Evolutionary conservation across 1,140 invertebrate species (phyloP), one percentile per base, ranked within the genome.

Genomic region (Philaenus spumarius): DNA sequence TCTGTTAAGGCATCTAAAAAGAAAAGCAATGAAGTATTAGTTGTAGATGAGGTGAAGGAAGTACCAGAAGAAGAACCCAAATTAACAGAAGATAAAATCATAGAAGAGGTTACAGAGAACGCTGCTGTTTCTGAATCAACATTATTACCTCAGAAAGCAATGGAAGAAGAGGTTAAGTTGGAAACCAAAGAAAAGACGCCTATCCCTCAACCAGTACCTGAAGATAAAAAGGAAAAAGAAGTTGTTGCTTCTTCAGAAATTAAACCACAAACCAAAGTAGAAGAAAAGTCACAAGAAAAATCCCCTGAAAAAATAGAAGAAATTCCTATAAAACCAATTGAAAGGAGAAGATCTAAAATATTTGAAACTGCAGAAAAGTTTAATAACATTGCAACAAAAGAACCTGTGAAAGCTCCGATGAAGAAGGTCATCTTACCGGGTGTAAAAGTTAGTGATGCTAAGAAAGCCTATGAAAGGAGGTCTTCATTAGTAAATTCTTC

Each of bases 381-480:
- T 66, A 83, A 84, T 66, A 82, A 81, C 62, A 66, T 83, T 61
- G 74, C 74, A 1, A 70, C 71, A 22, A 54, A 67, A 17, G 63
- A 67, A 24, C 66, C 72, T 15, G 39, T 22, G 55, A 54, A 5
- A 55, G 69, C 50, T 43, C 46, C 85, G 26, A 83, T 84, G 14
- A 90, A 89, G 68, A 90, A 90, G 67, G 78, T 88, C 26, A 81
- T 86, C 61, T 85, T 90, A 67, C 84, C 87, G 14, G 87, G 84
- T 23, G 86, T 89, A 12, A 89, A 87, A 68, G 89, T 91, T 1
- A 85, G 85, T 55, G 89, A 85, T 67, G 88, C 86, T 53, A 90
- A 90, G 64, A 84, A 86, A 63, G 87, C 87, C 63, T 92, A 90
- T 69, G 89, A 92, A 86, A 73, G 86, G 82, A 23, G 87, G 80